Evolutionary conservation across 2,888 invertebrate genomes (phyloP), one percentile per base, ranked within the genome.

Genomic region (Heteropelma amictum): DNA sequence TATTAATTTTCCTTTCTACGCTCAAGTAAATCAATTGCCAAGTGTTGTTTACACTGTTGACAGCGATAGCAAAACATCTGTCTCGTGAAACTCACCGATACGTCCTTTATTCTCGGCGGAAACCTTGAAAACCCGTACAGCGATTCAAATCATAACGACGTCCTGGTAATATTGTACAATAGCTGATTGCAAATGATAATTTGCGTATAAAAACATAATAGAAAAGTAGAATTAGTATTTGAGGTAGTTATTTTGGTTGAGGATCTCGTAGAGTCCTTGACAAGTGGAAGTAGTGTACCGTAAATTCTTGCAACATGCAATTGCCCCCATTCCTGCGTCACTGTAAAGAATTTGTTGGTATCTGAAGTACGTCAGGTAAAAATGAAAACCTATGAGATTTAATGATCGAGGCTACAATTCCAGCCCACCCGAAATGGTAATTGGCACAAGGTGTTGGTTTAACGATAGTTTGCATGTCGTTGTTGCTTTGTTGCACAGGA

Each of bases 401-500:
- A 58, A 60, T 53, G 19, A 69, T 38, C 38, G 17, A 53, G 33
- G 23, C 72, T 53, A 23, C 42, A 26, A 26, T 21, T 35, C 26
- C 51, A 26, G 35, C 49, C 26, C 45, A 33, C 35, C 63, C 35
- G n/a, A n/a, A 28, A 28, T 68, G 73, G 68, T 76, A 73, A 75
- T 58, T 38, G 47, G 76, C 78, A 76, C 76, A 76, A 72, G 76
- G 78, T 77, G 77, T 76, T 68, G 77, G 77, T 73, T 70, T 70
- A 51, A 76, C 70, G 49, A 75, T 79, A 78, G 79, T 69, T 67
- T 70, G 79, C 87, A 87, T 87, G 86, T 83, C 79, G 84, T 87
- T 81, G 84, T 81, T 84, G 87, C 87, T 88, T 88, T 88, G 85
- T 87, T 88, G 88, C 88, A 89, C 88, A 89, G 89, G 89, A 82